Conservation (phyloP, 2,888 invertebrate genomes). For the Crematogaster levior region DNA sequence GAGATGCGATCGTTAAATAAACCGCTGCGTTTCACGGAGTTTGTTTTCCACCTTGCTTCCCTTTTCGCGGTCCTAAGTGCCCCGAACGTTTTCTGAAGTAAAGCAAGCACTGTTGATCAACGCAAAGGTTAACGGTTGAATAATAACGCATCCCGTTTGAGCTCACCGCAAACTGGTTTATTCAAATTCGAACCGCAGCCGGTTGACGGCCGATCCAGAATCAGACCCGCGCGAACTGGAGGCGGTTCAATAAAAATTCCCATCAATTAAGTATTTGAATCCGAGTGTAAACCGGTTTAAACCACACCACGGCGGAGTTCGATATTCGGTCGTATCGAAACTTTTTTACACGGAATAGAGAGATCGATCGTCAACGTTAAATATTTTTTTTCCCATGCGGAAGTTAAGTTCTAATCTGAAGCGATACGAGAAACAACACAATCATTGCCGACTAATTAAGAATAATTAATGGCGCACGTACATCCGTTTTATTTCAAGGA, state of each 20-base stretch:
- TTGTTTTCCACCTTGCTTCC: neutral
- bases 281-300: slow-evolving; percentile 35
- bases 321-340: neutral
- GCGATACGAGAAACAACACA: neutral
- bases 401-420: neutral
- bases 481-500: neutral
- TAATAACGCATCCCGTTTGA: slow-evolving; percentile 12
- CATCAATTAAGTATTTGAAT: slow-evolving; percentile 38
- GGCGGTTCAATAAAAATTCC: slow-evolving; percentile 27
- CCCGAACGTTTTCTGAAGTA: neutral
- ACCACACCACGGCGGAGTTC: slow-evolving; percentile 17
- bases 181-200: slow-evolving; percentile 15
- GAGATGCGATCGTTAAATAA: neutral
- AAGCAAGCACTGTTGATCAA: neutral
- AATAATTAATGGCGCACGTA: neutral
- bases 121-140: slow-evolving; percentile 10
- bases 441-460: neutral
- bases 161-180: slow-evolving; percentile 28
- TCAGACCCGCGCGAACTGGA: neutral
- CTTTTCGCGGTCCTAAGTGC: neutral
- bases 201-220: slow-evolving; percentile 8
- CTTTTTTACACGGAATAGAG: neutral
- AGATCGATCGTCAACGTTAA: neutral
- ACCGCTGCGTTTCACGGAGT: neutral
- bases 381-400: neutral